A percentile compares a stretch with the other conserved stretches of the same genome.
phyloP scores from a whole-genome alignment of 2,113 vertebrate species.

The Antechinus stuartii region DNA sequence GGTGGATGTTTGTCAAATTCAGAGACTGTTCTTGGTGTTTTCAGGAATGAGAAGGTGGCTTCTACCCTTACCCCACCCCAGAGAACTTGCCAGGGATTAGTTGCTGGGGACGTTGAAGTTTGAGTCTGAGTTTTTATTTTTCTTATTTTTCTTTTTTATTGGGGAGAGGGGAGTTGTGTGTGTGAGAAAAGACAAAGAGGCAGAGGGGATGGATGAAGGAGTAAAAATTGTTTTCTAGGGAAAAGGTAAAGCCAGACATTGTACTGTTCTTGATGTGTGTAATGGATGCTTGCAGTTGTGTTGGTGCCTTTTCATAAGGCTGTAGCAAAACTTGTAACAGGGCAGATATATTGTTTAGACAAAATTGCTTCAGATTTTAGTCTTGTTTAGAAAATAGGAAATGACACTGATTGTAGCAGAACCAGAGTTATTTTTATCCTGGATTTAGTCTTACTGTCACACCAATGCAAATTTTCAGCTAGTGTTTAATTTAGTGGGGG shows the following conservation, averaged over 20 bases:
- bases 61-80: not conserved
- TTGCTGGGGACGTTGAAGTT: conserved; percentile 40
- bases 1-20: conserved; percentile 67
- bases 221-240: conserved; percentile 67
- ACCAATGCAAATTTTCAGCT: conserved; percentile 79
- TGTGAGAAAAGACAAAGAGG: conserved; percentile 34
- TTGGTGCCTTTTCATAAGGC: conserved; percentile 61
- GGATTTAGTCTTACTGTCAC: conserved; percentile 83
- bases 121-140: conserved; percentile 54
- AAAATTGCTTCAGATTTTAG: conserved; percentile 67
- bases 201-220: conserved; percentile 34
- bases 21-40: conserved; percentile 50
- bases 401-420: conserved; percentile 75
- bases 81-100: conserved; percentile 62
- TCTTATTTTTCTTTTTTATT: not conserved
- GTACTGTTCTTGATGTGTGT: conserved; percentile 56
- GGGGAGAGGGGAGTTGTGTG: conserved; percentile 1
- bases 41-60: conserved; percentile 60
- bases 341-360: conserved; percentile 59
- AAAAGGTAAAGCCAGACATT: conserved; percentile 79
- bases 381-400: conserved; percentile 85
- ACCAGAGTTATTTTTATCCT: conserved; percentile 85
- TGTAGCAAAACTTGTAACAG: conserved; percentile 78
- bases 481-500: conserved; percentile 69
- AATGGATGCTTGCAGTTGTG: conserved; percentile 58